Base-by-base conservation (phyloP, 2,888 invertebrate genomes). In the Idaea biselata region DNA sequence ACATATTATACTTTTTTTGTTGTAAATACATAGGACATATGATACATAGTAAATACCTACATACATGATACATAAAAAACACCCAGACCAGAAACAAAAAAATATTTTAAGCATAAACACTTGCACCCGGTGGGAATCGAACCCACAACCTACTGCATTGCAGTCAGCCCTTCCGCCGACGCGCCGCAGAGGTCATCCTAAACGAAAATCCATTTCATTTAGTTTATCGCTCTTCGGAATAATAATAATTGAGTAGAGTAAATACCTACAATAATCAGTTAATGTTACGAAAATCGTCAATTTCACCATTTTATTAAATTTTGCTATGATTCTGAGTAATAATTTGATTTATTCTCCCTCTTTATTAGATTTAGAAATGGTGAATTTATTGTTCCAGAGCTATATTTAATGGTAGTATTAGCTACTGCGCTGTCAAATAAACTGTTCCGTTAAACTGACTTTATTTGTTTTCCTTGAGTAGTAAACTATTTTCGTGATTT, bases 231-330 rank as follows among this genome's bases (percentile, higher is more conserved):
- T 44, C 11, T 44, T 44, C 8, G 11, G 3, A 44, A 44, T 44
- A n/a, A 3, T 25, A 25, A 44, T 44, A 44, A 44, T 44, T 14
- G 44, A 11, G 44, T 44, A 44, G 8, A 44, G 44, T 44, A 11
- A 44, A 44, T 44, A 44, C 44, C 8, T 60, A 63, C 60, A 68
- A 16, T 56, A 61, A 67, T 69, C 65, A 59, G 32, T 69, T 63
- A 69, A 56, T 60, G 57, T 64, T 69, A 67, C 25, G 25, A 5
- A 5, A 25, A 25, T 69, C 67, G 62, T 58, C 57, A 63, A 66
- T 64, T 61, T 61, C 59, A 62, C 25, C 62, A 59, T 62, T 64
- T 67, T 64, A 66, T 64, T 64, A 64, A 64, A 64, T 64, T 62
- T 18, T 58, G 63, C 58, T 64, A 63, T 62, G 62, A 64, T 62